Conservation (phyloP, 2,113 vertebrate species). For the Aegithalos caudatus region DNA sequence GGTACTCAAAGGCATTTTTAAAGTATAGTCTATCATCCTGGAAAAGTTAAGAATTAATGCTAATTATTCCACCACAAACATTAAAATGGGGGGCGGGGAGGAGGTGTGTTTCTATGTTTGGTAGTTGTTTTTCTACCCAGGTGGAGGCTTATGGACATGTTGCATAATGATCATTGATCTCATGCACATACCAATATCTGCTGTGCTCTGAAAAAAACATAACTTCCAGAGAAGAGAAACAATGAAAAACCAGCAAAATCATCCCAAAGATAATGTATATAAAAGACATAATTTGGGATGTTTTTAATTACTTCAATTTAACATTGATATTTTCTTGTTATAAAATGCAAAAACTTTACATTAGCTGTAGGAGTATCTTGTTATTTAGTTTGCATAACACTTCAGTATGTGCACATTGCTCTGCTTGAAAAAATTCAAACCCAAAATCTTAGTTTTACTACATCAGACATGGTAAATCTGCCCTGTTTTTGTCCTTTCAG, state of each 20-base stretch:
- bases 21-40: not conserved
- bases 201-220: not conserved
- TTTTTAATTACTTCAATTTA: not conserved
- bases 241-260: not conserved
- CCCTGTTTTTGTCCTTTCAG: slow-evolving; percentile 61
- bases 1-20: not conserved
- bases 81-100: not conserved
- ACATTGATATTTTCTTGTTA: not conserved
- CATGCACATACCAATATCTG: not conserved
- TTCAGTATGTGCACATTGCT: not conserved
- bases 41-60: not conserved
- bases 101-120: not conserved
- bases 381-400: not conserved
- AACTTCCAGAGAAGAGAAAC: not conserved
- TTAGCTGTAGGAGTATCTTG: not conserved
- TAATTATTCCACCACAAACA: not conserved
- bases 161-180: not conserved
- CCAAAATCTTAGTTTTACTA: not conserved
- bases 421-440: not conserved
- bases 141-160: not conserved
- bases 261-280: not conserved
- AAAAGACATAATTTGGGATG: not conserved
- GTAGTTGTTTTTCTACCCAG: not conserved
- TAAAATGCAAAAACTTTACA: not conserved
- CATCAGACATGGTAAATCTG: not conserved